Evolutionary conservation across 2,113 vertebrate species (phyloP).

Genomic region (Psophia crepitans): DNA sequence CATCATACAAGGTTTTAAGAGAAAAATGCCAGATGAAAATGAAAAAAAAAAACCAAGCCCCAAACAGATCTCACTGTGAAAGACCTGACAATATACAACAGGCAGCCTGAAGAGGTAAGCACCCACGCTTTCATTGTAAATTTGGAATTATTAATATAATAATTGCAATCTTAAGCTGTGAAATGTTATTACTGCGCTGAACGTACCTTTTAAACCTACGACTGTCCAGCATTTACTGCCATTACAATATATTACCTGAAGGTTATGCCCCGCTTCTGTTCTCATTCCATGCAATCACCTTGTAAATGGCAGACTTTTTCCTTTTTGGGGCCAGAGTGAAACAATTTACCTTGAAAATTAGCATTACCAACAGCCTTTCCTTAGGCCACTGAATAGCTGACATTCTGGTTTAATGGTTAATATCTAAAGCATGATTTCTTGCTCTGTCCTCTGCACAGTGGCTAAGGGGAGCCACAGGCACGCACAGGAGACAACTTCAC

Average conservation of each 20-base stretch:
- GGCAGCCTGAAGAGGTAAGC: not conserved
- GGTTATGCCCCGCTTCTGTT: not conserved
- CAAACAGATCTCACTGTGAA: not conserved
- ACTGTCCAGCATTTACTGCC: not conserved
- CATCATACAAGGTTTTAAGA: not conserved
- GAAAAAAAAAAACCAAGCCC: accelerated
- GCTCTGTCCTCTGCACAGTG: not conserved
- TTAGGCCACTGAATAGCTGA: not conserved
- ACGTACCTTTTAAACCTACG: not conserved
- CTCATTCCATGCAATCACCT: not conserved
- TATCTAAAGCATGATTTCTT: not conserved
- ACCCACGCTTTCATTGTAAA: not conserved
- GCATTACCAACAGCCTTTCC: not conserved
- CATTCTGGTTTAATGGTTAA: not conserved
- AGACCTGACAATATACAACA: not conserved
- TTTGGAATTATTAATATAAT: not conserved
- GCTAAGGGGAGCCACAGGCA: not conserved
- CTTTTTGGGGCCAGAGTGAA: not conserved
- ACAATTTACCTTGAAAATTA: not conserved
- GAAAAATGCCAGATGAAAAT: not conserved
- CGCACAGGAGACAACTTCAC: not conserved
- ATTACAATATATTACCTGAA: not conserved
- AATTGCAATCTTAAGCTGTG: not conserved
- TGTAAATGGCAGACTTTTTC: not conserved
- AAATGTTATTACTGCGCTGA: not conserved